Base-by-base conservation (phyloP, 2,797 vertebrate genomes). In the Rhinella marina region DNA sequence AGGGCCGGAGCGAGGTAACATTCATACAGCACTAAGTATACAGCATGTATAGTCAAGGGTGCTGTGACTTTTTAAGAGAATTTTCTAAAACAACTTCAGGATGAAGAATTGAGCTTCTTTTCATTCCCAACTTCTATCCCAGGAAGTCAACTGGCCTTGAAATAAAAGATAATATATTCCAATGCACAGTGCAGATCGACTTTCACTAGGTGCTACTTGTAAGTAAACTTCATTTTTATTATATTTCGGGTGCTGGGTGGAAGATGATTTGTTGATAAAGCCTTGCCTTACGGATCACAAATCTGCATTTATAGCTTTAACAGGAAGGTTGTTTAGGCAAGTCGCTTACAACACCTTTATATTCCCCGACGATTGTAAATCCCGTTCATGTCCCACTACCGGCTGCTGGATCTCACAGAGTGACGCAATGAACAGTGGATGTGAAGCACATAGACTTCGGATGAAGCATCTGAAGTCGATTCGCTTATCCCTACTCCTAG, bases 241-340 rank as follows among this genome's bases (percentile, higher is more conserved):
- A 75, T 75, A 76, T 82, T 70, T 61, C 21, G 80, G 25, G 78
- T 59, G 75, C 81, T 80, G 64, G 54, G 29, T 75, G 81, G 17
- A n/a, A 86, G 87, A 89, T 89, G 88, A 89, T 89, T 89, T 89
- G 85, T 84, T 82, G 88, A 48, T 78, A 84, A 78, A 89, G 88
- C 88, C 88, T 89, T 87, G 88, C 80, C 85, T 89, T 84, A 81
- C 73, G 73, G 75, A 83, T 72, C 81, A 64, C 85, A 89, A 87
- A 86, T 89, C 85, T 89, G 88, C 88, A 89, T 89, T 89, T 84
- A 89, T 87, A 70, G 84, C 84, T 89, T 89, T 89, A 85, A 79
- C 84, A 86, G 85, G 73, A 64, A 79, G 85, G 64, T 89, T 80
- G 77, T 86, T 84, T 89, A 89, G 72, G 75, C 68, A 83, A 79